Base-by-base conservation (phyloP, 1,140 invertebrate species). In the Capitella teleta region DNA sequence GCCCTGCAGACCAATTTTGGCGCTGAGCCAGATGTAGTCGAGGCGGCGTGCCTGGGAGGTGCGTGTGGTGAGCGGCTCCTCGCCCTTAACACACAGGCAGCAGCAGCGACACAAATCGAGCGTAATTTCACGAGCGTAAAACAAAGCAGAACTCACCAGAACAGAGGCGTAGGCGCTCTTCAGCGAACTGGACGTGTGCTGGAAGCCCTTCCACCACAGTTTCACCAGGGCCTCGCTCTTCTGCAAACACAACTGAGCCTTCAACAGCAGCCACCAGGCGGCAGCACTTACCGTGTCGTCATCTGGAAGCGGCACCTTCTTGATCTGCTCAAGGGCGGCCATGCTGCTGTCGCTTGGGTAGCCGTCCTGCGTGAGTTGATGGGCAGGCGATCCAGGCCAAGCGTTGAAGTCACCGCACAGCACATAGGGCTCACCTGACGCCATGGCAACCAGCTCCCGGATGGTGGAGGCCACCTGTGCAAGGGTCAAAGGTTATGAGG, bases 361-460 rank as follows among this genome's bases (percentile, higher is more conserved):
- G 18, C 64, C 62, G 36, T 67, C 64, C 16, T 52, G 49, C 12
- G 55, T 55, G 8, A 67, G 52, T 44, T 66, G 62, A 38, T 67
- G 66, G 3, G 50, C 59, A 26, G 63, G 58, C 42, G 54, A 57
- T 28, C 47, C 54, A 5, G 49, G 52, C 36, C 53, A 45, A 6
- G 61, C 59, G 54, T 68, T 68, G 51, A 68, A 68, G 47, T 68
- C 66, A 12, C 66, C 66, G 57, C 61, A 62, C 38, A 68, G 53
- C 14, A 67, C 55, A 37, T 66, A 59, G n/a, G 63, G 58, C 23
- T 57, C 59, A 49, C 57, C 58, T 6, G 59, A 60, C 16, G 64
- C 61, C 44, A 60, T 49, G n/a, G 43, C 54, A 5, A 63, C 60
- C 21, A 68, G 49, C 30, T 63, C 58, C 42, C 58, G 61, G 10